phyloP scores from a whole-genome alignment of 2,888 invertebrate species.

The Pristionchus japonicus region DNA sequence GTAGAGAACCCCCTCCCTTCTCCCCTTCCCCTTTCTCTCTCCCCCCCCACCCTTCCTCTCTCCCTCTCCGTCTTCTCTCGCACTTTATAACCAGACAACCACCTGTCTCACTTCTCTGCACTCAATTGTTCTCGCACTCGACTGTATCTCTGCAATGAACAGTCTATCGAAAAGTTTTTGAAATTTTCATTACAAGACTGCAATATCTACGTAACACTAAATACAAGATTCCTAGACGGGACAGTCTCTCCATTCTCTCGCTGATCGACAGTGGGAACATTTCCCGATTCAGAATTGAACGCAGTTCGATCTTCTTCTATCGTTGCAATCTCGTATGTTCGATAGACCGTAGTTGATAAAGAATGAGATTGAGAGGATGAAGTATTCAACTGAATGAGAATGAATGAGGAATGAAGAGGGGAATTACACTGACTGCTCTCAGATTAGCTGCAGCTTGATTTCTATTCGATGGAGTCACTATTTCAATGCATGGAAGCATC shows the following conservation, averaged over 20 bases:
- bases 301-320: not conserved
- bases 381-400: not conserved
- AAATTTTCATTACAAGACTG: too few relatives aligned
- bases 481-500: not conserved
- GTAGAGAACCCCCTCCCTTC: not conserved
- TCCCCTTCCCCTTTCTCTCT: not conserved
- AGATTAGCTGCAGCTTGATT: not conserved
- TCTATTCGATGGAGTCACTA: constrained; percentile 17
- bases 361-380: not conserved
- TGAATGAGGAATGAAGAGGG: not conserved
- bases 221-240: not conserved
- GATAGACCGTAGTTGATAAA: not conserved
- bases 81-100: not conserved
- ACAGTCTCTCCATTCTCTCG: not conserved
- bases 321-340: not conserved
- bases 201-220: not conserved
- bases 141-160: too few relatives aligned
- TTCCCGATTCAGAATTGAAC: not conserved
- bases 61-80: not conserved
- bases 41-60: constrained; percentile 14
- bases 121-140: not conserved
- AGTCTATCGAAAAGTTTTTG: too few relatives aligned
- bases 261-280: not conserved
- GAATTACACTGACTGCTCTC: not conserved
- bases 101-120: not conserved